These are phyloP conservation scores for Palythoa grandiflora DNA, from an alignment of 92 coral and sea anemone genomes.

Conservation along the genomic window DNA sequence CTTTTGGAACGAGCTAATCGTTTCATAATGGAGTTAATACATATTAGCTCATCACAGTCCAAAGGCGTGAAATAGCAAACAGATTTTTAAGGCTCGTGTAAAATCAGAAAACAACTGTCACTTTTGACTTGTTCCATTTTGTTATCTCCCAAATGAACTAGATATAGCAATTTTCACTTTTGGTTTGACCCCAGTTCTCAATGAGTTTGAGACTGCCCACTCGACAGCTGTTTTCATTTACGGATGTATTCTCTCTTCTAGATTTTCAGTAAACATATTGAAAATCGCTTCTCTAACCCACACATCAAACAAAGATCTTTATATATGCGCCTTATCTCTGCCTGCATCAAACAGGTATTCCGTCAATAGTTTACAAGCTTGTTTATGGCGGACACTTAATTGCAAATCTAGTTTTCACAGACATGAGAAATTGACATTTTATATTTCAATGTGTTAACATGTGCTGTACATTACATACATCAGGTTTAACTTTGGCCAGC, in stretches of 20 bases:
- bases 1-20: conserved; percentile 21
- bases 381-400: conserved; percentile 19
- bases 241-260: background rate
- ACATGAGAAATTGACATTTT: conserved; percentile 35
- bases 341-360: conserved; percentile 32
- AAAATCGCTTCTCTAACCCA: conserved; percentile 14
- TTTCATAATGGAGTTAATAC: conserved; percentile 15
- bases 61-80: conserved; percentile 42
- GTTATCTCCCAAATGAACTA: conserved; percentile 13
- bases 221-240: conserved; percentile 34
- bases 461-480: background rate
- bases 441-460: conserved; percentile 28
- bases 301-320: conserved; percentile 30
- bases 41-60: background rate
- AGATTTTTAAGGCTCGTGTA: background rate
- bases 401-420: conserved; percentile 39
- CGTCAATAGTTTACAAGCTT: conserved; percentile 3
- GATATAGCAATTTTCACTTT: conserved; percentile 8
- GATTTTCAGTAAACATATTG: background rate
- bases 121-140: background rate
- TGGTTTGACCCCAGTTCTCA: conserved; percentile 17
- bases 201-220: background rate
- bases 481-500: background rate
- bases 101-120: background rate
- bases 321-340: conserved; percentile 14